phyloP scores from a whole-genome alignment of 2,888 invertebrate species.

The Ligdia adustata region DNA sequence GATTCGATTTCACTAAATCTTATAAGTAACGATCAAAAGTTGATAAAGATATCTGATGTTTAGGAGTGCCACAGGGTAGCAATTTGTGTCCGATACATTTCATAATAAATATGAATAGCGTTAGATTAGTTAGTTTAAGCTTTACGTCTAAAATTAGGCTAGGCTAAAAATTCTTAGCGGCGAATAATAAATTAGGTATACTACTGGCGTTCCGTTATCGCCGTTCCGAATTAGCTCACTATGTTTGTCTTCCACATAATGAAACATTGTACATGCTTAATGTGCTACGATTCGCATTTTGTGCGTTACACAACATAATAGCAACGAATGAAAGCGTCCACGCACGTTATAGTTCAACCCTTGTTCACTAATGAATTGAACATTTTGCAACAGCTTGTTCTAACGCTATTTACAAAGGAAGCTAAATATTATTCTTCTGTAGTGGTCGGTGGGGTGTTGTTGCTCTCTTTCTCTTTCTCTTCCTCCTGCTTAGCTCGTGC shows the following conservation, averaged over 20 bases:
- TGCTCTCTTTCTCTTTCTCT: too few species aligned
- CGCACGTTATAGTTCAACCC: constrained; percentile 56
- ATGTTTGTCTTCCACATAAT: constrained; percentile 79
- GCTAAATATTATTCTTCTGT: constrained; percentile 83
- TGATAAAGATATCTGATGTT: constrained; percentile 32
- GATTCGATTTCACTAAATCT: constrained; percentile 31
- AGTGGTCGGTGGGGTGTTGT: constrained; percentile 54
- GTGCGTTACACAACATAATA: constrained; percentile 61
- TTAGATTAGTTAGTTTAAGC: constrained; percentile 37
- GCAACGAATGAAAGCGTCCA: constrained; percentile 51
- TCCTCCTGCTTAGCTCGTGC: constrained; percentile 78
- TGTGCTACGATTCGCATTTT: constrained; percentile 65
- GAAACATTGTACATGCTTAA: constrained; percentile 54
- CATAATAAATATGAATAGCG: constrained; percentile 9
- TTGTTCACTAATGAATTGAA: constrained; percentile 69
- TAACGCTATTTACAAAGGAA: constrained; percentile 79
- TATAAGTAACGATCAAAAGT: constrained; percentile 25
- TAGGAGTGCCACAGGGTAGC: constrained; percentile 36
- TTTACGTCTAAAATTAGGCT: constrained; percentile 46
- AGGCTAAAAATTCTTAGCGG: constrained; percentile 48
- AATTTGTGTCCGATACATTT: constrained; percentile 23
- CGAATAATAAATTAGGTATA: constrained; percentile 53
- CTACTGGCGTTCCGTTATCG: constrained; percentile 53
- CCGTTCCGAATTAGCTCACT: constrained; percentile 70
- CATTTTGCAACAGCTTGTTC: constrained; percentile 72